Evolutionary conservation across 1,140 invertebrate species (phyloP), one percentile per base, ranked within the genome.

Genomic region (Physella acuta): DNA sequence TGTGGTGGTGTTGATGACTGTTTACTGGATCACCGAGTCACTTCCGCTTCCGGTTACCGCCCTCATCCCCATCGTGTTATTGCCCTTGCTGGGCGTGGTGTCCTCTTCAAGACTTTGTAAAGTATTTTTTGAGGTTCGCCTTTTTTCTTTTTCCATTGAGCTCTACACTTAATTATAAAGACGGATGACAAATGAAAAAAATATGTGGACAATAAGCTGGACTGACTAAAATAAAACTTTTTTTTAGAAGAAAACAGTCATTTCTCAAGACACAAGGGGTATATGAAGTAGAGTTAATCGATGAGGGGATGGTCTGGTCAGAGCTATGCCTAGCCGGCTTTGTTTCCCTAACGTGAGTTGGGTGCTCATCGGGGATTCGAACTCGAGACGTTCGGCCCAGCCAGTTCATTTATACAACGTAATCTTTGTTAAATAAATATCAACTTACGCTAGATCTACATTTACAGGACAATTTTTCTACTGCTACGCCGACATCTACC

Each of bases 91-190:
- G 17, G 56, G 56, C 3, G 17, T 59, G 14, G 31, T 33, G 3
- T 59, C 56, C n/a, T 59, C 56, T 2, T 31, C 8, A 36, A 30
- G 33, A 3, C 8, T 59, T 11, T 59, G 56, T 34, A 34, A 33
- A n/a, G 56, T n/a, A 17, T 59, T 59, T 31, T 36, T 59, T 34
- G 56, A 31, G 56, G 56, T 59, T n/a, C n/a, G n/a, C n/a, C n/a
- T n/a, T n/a, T n/a, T n/a, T n/a, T n/a, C n/a, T n/a, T n/a, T n/a
- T n/a, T n/a, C n/a, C n/a, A n/a, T n/a, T n/a, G n/a, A n/a, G n/a
- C n/a, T n/a, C n/a, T n/a, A n/a, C n/a, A n/a, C n/a, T n/a, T n/a
- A n/a, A n/a, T n/a, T n/a, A n/a, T n/a, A n/a, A n/a, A n/a, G n/a
- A n/a, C n/a, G n/a, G n/a, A n/a, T n/a, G n/a, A n/a, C n/a, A 55